phyloP scores from a whole-genome alignment of 2,113 vertebrate genomes.

The Ailurus styani region DNA sequence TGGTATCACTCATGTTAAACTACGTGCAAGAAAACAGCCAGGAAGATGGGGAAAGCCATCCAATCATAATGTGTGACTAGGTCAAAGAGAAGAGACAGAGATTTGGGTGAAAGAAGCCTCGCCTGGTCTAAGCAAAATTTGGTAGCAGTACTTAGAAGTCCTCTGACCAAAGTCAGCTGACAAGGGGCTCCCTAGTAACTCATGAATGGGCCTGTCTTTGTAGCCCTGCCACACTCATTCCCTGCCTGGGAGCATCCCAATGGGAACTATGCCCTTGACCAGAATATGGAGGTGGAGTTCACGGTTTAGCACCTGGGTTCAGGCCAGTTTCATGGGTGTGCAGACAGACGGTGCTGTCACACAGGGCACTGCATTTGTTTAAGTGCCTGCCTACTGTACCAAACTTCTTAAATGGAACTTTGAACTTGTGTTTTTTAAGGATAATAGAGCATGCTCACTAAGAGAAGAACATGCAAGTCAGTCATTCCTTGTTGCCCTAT shows the following conservation, averaged over 20 bases:
- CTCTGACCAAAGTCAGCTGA: background rate
- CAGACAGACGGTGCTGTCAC: background rate
- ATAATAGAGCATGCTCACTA: background rate
- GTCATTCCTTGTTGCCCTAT: background rate
- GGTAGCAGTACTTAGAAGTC: background rate
- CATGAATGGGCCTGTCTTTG: background rate
- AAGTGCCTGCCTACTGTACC: background rate
- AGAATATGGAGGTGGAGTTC: background rate
- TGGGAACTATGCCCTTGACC: background rate
- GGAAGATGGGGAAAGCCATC: background rate
- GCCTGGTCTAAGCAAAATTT: background rate
- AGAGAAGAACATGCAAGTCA: background rate
- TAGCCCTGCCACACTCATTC: background rate
- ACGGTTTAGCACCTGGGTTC: background rate
- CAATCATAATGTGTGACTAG: background rate
- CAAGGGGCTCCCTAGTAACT: background rate
- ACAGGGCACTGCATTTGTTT: background rate
- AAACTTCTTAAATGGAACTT: background rate
- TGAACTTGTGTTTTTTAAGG: background rate
- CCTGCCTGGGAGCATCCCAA: background rate
- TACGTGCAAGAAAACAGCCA: background rate
- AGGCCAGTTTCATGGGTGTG: background rate
- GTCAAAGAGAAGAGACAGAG: background rate
- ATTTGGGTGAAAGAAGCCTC: background rate
- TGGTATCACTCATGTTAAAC: background rate